Conservation (phyloP, 2,888 invertebrate species). For the Drosophila histrio region DNA sequence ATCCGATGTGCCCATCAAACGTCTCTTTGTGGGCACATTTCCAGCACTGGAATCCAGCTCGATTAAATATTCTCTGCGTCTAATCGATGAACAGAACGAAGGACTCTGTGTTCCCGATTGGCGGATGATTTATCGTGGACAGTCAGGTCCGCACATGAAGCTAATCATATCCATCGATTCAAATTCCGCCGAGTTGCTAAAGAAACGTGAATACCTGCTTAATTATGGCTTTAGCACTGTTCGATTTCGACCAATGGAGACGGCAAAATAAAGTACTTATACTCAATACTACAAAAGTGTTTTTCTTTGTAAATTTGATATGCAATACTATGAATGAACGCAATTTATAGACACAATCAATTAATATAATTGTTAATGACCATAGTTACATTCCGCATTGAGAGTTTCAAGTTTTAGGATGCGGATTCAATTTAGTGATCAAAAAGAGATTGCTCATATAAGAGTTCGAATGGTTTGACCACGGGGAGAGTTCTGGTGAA, state of each 20-base stretch:
- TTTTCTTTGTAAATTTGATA: too few relatives aligned
- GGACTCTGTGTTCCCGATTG: constrained; percentile 24
- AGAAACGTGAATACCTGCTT: constrained; percentile 5
- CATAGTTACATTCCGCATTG: too few relatives aligned
- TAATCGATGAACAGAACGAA: constrained; percentile 24
- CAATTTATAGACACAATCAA: too few relatives aligned
- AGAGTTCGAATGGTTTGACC: too few relatives aligned
- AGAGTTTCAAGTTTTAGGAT: too few relatives aligned
- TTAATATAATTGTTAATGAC: too few relatives aligned
- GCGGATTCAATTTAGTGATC: too few relatives aligned
- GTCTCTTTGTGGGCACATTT: constrained; percentile 27
- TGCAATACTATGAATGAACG: too few relatives aligned
- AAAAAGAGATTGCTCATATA: too few relatives aligned
- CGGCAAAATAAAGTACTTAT: constrained; percentile 21
- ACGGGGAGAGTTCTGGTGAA: too few relatives aligned
- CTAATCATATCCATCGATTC: constrained; percentile 27
- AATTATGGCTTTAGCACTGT: constrained; percentile 31
- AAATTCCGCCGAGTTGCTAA: constrained; percentile 23
- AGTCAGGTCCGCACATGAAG: constrained; percentile 24
- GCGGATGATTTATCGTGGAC: constrained; percentile 14
- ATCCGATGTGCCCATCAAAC: constrained; percentile 17
- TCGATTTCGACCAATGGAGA: constrained; percentile 11
- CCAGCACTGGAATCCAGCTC: constrained; percentile 16
- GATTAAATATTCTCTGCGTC: constrained; percentile 21
- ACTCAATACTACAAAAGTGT: too few relatives aligned